These are phyloP conservation scores for Tragelaphus imberbis DNA, from an alignment of 2,113 vertebrate genomes.

Conservation along the genomic window DNA sequence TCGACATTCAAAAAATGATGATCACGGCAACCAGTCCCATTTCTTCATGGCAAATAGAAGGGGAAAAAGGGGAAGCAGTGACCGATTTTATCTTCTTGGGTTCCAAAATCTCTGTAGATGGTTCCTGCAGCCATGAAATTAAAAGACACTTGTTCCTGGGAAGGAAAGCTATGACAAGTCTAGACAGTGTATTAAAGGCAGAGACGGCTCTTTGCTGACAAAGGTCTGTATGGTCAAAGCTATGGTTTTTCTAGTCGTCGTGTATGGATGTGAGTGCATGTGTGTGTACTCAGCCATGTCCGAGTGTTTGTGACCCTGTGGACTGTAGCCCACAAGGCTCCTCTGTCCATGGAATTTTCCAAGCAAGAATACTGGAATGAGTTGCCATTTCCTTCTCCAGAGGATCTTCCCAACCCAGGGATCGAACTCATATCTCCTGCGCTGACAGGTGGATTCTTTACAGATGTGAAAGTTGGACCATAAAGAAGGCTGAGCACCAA, in stretches of 20 bases:
- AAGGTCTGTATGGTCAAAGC: background rate
- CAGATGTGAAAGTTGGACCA: background rate
- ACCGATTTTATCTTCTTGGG: background rate
- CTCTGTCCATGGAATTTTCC: background rate
- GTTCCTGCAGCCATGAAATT: background rate
- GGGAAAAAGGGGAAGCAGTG: background rate
- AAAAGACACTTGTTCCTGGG: background rate
- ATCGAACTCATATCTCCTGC: background rate
- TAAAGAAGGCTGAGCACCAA: background rate
- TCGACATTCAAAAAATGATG: background rate
- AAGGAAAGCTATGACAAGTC: background rate
- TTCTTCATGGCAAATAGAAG: background rate
- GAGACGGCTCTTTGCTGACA: background rate
- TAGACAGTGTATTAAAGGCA: background rate
- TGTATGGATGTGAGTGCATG: background rate
- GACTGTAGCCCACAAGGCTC: background rate
- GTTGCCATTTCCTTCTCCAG: background rate
- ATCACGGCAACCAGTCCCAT: background rate
- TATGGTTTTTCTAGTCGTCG: background rate
- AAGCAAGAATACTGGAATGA: background rate
- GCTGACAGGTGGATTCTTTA: background rate
- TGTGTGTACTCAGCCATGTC: background rate
- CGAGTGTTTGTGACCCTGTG: background rate
- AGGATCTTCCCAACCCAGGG: background rate
- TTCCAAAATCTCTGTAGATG: background rate